phyloP scores from a whole-genome alignment of 1,140 invertebrate species.

The Rhynchophorus ferrugineus region DNA sequence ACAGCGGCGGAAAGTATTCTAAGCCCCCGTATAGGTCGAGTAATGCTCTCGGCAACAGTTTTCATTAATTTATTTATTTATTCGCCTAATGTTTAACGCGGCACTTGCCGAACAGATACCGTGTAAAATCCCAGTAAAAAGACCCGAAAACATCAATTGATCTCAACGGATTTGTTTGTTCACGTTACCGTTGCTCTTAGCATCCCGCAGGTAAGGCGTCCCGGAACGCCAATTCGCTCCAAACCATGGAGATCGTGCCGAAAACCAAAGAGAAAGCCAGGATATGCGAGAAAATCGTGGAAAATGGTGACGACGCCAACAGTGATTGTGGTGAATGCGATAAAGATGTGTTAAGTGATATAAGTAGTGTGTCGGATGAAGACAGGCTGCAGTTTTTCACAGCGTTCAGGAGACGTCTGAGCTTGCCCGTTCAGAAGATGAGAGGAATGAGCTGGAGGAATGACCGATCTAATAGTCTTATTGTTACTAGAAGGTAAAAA shows the following conservation, averaged over 20 bases:
- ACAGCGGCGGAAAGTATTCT: background rate
- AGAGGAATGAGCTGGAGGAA: conserved; percentile 15
- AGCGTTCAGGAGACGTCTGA: conserved; percentile 18
- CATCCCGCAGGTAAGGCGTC: background rate
- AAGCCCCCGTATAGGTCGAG: background rate
- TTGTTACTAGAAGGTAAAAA: conserved; percentile 18
- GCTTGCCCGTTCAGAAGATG: conserved; percentile 24
- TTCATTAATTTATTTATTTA: background rate
- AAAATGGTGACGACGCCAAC: conserved; percentile 4
- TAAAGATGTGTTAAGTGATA: too few species aligned
- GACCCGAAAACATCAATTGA: background rate
- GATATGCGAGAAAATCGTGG: conserved; percentile 15
- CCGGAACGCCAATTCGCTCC: background rate
- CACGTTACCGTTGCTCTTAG: background rate
- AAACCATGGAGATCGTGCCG: background rate
- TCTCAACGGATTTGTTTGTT: background rate
- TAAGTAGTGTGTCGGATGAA: background rate
- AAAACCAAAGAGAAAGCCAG: background rate
- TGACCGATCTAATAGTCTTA: conserved; percentile 13
- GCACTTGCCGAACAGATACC: background rate
- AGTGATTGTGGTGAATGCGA: background rate
- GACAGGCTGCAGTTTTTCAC: conserved; percentile 2
- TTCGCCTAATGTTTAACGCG: background rate
- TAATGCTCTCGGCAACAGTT: background rate
- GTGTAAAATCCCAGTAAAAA: background rate